These are phyloP conservation scores for Semotilus atromaculatus DNA, from an alignment of 2,797 vertebrate species.

Conservation along the genomic window DNA sequence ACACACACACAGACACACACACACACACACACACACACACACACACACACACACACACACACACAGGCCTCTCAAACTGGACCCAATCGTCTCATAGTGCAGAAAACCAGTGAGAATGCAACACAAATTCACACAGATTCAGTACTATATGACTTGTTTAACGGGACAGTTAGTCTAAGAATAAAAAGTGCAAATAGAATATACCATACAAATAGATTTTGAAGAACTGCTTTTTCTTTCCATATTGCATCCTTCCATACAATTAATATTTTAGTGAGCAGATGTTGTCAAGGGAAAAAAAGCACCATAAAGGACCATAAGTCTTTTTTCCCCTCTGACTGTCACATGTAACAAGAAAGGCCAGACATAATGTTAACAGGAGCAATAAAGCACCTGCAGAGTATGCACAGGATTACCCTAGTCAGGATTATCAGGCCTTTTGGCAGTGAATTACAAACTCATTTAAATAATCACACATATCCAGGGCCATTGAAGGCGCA, in stretches of 20 bases:
- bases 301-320: neutral
- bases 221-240: too few species aligned
- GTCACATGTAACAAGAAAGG: neutral
- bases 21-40: neutral
- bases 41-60: neutral
- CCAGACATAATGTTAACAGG: neutral
- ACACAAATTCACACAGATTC: constrained; percentile 2
- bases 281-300: neutral
- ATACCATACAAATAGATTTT: too few species aligned
- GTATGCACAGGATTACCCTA: neutral
- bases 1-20: neutral
- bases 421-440: constrained; percentile 15
- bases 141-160: neutral
- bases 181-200: neutral
- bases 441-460: constrained; percentile 24
- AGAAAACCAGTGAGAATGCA: constrained; percentile 2
- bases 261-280: neutral
- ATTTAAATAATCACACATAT: constrained; percentile 34
- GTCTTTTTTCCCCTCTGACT: neutral
- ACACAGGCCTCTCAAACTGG: neutral
- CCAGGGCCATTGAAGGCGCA: neutral
- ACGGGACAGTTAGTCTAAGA: neutral
- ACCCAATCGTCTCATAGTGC: neutral
- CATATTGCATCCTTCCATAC: too few species aligned
- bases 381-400: neutral